Evolutionary conservation across 2,888 invertebrate species (phyloP).

Genomic region (Lissocephala sabroskyi): DNA sequence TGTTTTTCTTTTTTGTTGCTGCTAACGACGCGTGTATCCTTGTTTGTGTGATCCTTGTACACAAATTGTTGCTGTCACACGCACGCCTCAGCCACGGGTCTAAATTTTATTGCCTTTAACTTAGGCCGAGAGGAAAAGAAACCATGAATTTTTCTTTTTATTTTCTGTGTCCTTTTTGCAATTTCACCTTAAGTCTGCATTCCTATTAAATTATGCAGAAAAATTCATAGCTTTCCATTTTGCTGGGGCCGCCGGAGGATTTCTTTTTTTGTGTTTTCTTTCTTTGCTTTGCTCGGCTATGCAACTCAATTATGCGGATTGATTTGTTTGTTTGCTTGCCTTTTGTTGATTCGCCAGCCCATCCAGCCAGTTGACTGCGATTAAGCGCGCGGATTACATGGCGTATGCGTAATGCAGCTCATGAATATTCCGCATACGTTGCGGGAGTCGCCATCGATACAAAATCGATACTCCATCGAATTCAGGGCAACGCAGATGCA

Average conservation of each 20-base stretch:
- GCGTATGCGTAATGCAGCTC: conserved; percentile 37
- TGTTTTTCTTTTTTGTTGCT: neutral
- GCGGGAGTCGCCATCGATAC: too few relatives aligned
- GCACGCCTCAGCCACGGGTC: neutral
- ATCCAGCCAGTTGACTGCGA: conserved; percentile 8
- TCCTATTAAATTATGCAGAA: conserved; percentile 22
- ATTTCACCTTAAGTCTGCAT: neutral
- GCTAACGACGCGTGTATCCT: neutral
- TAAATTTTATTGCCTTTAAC: too few relatives aligned
- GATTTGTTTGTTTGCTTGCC: neutral
- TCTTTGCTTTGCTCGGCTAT: neutral
- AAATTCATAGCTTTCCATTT: neutral
- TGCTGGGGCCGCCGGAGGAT: neutral
- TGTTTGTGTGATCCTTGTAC: neutral
- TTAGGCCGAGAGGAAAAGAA: neutral
- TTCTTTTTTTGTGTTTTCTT: neutral
- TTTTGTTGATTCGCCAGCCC: too few relatives aligned
- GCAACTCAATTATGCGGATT: conserved; percentile 17
- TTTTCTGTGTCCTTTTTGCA: too few relatives aligned
- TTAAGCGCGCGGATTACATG: conserved; percentile 23
- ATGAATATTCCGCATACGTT: conserved; percentile 33
- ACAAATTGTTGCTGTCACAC: conserved; percentile 12
- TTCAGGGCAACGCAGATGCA: too few relatives aligned
- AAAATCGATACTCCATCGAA: too few relatives aligned
- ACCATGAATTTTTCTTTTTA: neutral